A percentile compares a stretch with the other conserved stretches of the same genome.
These are phyloP conservation scores for Zosterops pallidus DNA, from an alignment of 2,113 vertebrate genomes.

Conservation along the genomic window DNA sequence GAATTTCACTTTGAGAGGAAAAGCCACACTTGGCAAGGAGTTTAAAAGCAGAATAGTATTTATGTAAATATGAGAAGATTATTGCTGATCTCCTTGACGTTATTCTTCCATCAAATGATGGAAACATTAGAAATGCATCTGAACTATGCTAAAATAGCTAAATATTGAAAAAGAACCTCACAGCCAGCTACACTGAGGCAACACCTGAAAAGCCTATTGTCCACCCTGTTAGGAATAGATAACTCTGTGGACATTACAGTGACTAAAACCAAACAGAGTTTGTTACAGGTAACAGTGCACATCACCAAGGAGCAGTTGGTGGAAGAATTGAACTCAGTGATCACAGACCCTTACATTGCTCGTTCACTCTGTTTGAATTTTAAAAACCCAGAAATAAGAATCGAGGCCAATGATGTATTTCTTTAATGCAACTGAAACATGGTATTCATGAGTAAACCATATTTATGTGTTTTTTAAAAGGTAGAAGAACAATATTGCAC, in stretches of 20 bases:
- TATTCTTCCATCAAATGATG: not conserved
- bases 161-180: not conserved
- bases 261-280: not conserved
- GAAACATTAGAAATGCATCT: not conserved
- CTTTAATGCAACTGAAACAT: not conserved
- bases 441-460: not conserved
- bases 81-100: not conserved
- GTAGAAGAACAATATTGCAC: not conserved
- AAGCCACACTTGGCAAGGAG: constrained; percentile 2
- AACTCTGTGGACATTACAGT: not conserved
- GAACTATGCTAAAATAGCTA: not conserved
- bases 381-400: not conserved
- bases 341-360: not conserved
- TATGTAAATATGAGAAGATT: constrained; percentile 53
- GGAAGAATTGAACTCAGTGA: not conserved
- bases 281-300: not conserved
- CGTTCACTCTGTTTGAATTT: not conserved
- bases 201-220: not conserved
- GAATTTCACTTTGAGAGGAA: constrained; percentile 36
- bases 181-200: not conserved
- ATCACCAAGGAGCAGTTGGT: not conserved
- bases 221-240: not conserved
- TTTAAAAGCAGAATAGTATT: constrained; percentile 30
- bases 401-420: not conserved
- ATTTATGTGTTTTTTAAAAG: not conserved